These are phyloP conservation scores for Corydoras sp. DNA, from an alignment of 2,113 vertebrate species.

Conservation along the genomic window DNA sequence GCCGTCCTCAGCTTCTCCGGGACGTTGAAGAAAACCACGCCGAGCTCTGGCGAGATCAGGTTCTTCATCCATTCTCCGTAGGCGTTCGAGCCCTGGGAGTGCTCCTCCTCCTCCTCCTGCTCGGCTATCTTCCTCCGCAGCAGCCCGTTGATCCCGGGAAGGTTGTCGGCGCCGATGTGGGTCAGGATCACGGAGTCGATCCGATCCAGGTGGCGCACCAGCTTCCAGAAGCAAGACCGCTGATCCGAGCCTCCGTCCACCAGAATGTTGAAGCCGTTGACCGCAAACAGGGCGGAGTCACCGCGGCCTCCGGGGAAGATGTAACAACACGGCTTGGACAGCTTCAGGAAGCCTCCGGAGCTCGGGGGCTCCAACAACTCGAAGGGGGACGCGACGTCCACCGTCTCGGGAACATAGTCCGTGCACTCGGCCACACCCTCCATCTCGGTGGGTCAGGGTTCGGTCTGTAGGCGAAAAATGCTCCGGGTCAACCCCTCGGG, in stretches of 20 bases:
- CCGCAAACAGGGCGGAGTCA: constrained; percentile 93
- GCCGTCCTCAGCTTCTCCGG: constrained; percentile 88
- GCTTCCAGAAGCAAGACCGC: constrained; percentile 97
- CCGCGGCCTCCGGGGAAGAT: constrained; percentile 95
- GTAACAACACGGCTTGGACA: constrained; percentile 97
- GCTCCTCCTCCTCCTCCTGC: constrained; percentile 80
- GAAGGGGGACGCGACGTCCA: constrained; percentile 89
- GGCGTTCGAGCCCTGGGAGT: constrained; percentile 82
- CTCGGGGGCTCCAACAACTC: constrained; percentile 93
- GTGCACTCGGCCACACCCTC: constrained; percentile 91
- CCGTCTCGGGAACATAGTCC: constrained; percentile 91
- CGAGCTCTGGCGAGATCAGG: constrained; percentile 92
- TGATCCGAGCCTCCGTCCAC: constrained; percentile 93
- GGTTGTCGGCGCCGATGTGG: constrained; percentile 95
- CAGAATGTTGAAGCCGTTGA: constrained; percentile 96
- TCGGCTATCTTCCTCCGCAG: constrained; percentile 95
- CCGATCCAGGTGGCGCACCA: constrained; percentile 91
- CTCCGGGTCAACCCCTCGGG: constrained; percentile 75
- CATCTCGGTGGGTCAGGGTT: constrained; percentile 86
- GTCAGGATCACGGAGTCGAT: constrained; percentile 94
- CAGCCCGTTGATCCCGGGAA: constrained; percentile 92
- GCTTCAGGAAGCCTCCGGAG: constrained; percentile 95
- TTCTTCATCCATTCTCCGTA: constrained; percentile 96
- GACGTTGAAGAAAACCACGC: constrained; percentile 95
- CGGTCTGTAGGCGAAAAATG: constrained; percentile 71